phyloP scores from a whole-genome alignment of 2,113 vertebrate genomes.

The Puntigrus tetrazona region DNA sequence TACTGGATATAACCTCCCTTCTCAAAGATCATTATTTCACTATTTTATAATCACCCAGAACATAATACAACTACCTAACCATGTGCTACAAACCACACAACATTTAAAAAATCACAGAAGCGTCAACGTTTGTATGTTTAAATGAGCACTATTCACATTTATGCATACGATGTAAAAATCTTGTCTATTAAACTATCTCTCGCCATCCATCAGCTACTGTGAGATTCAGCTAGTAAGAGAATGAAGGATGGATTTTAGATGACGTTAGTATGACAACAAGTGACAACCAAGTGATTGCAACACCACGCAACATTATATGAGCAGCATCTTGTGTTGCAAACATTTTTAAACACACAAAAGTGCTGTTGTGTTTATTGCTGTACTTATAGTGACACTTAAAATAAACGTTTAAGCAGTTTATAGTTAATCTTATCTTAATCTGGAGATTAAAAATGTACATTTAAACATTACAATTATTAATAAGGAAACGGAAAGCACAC shows the following conservation, averaged over 20 bases:
- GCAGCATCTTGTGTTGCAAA: neutral
- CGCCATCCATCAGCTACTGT: conserved; percentile 1
- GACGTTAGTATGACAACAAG: neutral
- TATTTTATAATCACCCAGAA: neutral
- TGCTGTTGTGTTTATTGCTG: neutral
- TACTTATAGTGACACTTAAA: neutral
- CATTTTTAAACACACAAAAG: neutral
- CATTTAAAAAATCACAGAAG: neutral
- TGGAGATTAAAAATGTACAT: too few species aligned
- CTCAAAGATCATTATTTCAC: neutral
- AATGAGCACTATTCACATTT: neutral
- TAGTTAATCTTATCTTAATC: too few species aligned
- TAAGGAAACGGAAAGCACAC: too few species aligned
- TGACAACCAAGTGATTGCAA: neutral
- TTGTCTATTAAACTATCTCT: neutral
- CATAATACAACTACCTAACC: neutral
- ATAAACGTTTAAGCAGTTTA: neutral
- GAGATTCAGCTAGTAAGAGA: conserved; percentile 3
- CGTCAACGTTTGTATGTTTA: neutral
- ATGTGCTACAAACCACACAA: neutral
- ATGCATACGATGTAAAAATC: neutral
- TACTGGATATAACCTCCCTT: neutral
- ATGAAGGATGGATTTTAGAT: conserved; percentile 21
- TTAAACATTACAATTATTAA: too few species aligned
- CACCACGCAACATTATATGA: neutral